These are phyloP conservation scores for Acyrthosiphon pisum DNA, from an alignment of 1,140 invertebrate species.

Conservation along the genomic window DNA sequence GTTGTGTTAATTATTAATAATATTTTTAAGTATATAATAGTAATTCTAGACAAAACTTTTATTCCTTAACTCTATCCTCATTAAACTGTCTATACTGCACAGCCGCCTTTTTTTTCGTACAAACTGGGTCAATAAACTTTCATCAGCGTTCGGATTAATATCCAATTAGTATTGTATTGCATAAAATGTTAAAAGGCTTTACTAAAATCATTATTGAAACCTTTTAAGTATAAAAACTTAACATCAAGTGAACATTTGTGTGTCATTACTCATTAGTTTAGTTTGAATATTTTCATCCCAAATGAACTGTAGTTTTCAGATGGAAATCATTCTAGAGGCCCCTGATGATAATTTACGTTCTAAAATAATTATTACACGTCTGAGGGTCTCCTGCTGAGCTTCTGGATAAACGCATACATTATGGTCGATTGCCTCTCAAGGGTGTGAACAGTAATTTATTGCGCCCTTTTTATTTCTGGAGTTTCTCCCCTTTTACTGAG, in stretches of 20 bases:
- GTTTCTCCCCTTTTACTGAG: slow-evolving; percentile 51
- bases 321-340: slow-evolving; percentile 4
- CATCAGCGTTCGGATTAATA: slow-evolving; percentile 25
- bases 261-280: neutral
- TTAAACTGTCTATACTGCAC: neutral
- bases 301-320: slow-evolving; percentile 13
- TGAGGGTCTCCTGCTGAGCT: slow-evolving; percentile 53
- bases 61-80: neutral
- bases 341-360: slow-evolving; percentile 51
- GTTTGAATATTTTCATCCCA: slow-evolving; percentile 14
- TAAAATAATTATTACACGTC: slow-evolving; percentile 57
- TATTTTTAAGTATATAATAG: neutral
- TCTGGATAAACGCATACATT: slow-evolving; percentile 56
- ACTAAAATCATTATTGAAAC: slow-evolving; percentile 52
- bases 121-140: slow-evolving; percentile 26
- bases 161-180: slow-evolving; percentile 21
- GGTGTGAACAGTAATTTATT: slow-evolving; percentile 57
- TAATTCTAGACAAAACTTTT: neutral
- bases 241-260: neutral
- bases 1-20: neutral
- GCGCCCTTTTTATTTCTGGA: slow-evolving; percentile 53
- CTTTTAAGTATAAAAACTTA: slow-evolving; percentile 36
- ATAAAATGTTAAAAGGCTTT: slow-evolving; percentile 28
- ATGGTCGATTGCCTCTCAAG: slow-evolving; percentile 56
- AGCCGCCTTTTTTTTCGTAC: neutral